Evolutionary conservation across 2,888 invertebrate species (phyloP), one percentile per base, ranked within the genome.

Genomic region (Gibbula magus): DNA sequence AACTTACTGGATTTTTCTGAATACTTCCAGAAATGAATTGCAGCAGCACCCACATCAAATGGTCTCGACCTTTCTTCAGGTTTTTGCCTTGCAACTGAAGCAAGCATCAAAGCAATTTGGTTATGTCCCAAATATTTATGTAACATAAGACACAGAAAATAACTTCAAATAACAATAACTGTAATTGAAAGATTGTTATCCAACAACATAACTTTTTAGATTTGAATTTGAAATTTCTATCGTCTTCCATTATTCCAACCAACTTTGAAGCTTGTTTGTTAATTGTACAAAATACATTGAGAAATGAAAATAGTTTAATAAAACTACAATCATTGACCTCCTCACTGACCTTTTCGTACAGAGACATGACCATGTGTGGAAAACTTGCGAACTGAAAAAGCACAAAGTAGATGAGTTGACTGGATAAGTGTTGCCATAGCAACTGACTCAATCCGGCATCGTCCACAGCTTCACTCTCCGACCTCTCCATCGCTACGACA

Each of bases 11-110:
- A 93, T 98, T 98, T 87, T 98, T 96, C 92, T 98, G 97, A 89
- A 98, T 98, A 90, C 97, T 98, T 75, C 98, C 98, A 0, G 99
- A 98, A 88, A 99, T 97, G 90, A 98, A 99, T 93, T 99, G 99
- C 66, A 99, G 94, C 22, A 99, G 94, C 25, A 98, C 96, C 99
- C 99, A 99, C 99, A 99, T 99, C n/a, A 99, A 94, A 89, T 99
- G 98, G 93, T 99, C 99, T 74, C 99, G 94, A 0, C 98, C 98
- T 93, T 97, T 96, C 79, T 90, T 88, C 91, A 98, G 94, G 90
- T 97, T 97, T 86, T 96, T 94, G 8, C 96, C 96, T 66, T 96
- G 95, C 53, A 97, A 93, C 95, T 95, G 86, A 16, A 93, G 92
- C 75, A 76, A n/a, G n/a, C n/a, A n/a, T n/a, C n/a, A n/a, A n/a